phyloP scores from a whole-genome alignment of 1,140 invertebrate species.

The Adoxophyes honmai region DNA sequence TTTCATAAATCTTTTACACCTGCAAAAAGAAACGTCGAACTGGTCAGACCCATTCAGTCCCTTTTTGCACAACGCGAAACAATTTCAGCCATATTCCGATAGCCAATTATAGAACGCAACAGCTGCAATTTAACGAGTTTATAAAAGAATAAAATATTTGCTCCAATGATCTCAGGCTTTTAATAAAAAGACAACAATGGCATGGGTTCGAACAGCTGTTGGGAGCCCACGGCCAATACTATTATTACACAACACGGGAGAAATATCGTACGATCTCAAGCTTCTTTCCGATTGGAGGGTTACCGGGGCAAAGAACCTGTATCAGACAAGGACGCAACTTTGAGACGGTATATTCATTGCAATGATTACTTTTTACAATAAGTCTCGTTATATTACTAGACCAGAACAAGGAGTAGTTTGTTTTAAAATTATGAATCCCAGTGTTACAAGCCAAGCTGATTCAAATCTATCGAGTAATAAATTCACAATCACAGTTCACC shows the following conservation, averaged over 20 bases:
- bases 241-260: constrained; percentile 51
- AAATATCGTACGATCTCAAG: constrained; percentile 37
- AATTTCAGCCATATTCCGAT: neutral
- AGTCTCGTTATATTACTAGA: neutral
- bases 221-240: constrained; percentile 22
- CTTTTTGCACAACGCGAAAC: neutral
- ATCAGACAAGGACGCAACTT: constrained; percentile 8
- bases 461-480: neutral
- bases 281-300: constrained; percentile 13
- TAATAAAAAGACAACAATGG: constrained; percentile 37
- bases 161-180: constrained; percentile 35
- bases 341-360: constrained; percentile 11
- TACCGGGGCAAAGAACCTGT: neutral
- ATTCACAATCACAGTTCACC: constrained; percentile 28
- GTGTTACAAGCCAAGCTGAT: neutral
- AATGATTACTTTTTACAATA: neutral
- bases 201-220: constrained; percentile 45
- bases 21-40: neutral
- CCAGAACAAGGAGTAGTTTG: neutral
- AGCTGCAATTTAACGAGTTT: constrained; percentile 20
- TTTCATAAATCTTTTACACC: too few relatives aligned
- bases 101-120: constrained; percentile 20
- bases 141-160: constrained; percentile 29
- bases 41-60: neutral
- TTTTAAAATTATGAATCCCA: constrained; percentile 9